phyloP scores from a whole-genome alignment of 2,113 vertebrate species.

The Sylvilagus bachmani region DNA sequence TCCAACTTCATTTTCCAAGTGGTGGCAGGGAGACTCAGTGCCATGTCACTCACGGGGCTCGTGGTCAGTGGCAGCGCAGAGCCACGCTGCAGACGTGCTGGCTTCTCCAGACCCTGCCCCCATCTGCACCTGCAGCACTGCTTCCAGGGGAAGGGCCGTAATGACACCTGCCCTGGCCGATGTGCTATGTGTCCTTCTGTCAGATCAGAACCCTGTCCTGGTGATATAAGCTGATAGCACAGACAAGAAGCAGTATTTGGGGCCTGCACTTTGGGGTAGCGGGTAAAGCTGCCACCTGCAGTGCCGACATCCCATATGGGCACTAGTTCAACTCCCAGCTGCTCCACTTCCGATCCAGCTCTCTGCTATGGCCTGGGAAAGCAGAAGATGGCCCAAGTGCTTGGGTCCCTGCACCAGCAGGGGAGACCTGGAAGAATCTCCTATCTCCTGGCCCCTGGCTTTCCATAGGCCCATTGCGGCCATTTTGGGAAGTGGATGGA shows the following conservation, averaged over 20 bases:
- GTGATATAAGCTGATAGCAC: neutral
- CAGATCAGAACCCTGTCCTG: neutral
- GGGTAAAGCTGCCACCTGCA: no score
- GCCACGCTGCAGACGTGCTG: neutral
- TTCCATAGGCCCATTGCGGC: no score
- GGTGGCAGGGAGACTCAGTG: neutral
- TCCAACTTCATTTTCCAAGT: constrained; percentile 15
- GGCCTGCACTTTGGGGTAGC: no score
- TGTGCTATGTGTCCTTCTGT: neutral
- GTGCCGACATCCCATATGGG: no score
- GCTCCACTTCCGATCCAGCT: no score
- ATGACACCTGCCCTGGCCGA: neutral
- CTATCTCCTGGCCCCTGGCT: no score
- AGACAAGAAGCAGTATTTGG: neutral
- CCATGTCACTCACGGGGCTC: neutral
- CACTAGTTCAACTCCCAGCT: no score
- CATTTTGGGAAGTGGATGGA: no score
- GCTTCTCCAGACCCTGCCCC: neutral
- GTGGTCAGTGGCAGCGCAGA: neutral
- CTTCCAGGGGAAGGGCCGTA: neutral
- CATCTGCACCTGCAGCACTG: neutral
- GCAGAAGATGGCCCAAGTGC: no score
- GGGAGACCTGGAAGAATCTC: no score
- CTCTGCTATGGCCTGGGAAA: no score
- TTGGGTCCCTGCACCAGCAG: no score